phyloP scores from a whole-genome alignment of 2,888 invertebrate genomes.

The Blastobasis lacticolella region DNA sequence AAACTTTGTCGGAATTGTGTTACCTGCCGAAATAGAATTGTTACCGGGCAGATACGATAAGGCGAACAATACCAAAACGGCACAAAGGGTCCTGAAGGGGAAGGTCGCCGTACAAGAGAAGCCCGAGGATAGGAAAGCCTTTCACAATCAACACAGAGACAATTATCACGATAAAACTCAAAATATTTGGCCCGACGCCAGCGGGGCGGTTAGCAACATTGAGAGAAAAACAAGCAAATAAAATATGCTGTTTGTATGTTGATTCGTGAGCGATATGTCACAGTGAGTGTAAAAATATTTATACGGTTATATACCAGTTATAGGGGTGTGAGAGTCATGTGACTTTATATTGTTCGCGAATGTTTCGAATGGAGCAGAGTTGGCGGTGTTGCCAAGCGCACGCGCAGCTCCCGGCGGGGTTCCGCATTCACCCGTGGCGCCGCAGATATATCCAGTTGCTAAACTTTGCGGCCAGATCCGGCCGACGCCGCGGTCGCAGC shows the following conservation, averaged over 20 bases:
- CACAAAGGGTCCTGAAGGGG: neutral
- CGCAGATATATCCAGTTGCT: too few species aligned
- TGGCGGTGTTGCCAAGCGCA: slow-evolving; percentile 4
- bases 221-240: slow-evolving; percentile 30
- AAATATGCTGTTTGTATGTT: slow-evolving; percentile 10
- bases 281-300: neutral
- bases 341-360: too few species aligned
- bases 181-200: slow-evolving; percentile 45
- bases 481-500: too few species aligned
- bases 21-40: neutral
- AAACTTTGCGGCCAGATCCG: too few species aligned
- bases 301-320: neutral
- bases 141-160: slow-evolving; percentile 11
- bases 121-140: slow-evolving; percentile 1
- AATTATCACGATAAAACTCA: slow-evolving; percentile 27
- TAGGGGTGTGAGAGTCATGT: too few species aligned
- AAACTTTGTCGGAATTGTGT: too few species aligned
- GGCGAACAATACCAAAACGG: neutral
- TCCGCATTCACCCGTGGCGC: too few species aligned
- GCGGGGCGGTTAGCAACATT: slow-evolving; percentile 34
- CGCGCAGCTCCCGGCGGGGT: neutral
- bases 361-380: too few species aligned
- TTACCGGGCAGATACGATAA: neutral
- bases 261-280: neutral
- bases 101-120: slow-evolving; percentile 4